These are phyloP conservation scores for Acipenser transmontanus DNA, from an alignment of 2,797 vertebrate species.

Conservation along the genomic window DNA sequence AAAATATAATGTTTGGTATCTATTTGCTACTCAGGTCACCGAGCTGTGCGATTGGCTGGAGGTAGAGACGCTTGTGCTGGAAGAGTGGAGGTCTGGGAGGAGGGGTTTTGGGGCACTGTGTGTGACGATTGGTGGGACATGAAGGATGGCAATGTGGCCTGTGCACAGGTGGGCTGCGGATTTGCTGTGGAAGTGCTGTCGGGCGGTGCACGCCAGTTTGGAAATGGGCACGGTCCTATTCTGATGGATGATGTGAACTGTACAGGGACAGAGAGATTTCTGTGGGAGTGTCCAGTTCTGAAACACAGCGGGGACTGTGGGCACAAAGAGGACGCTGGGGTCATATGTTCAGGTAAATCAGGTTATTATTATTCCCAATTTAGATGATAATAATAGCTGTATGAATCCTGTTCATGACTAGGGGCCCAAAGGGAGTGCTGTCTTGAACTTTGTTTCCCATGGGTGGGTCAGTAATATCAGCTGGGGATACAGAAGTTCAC, in stretches of 20 bases:
- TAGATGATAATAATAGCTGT: no score
- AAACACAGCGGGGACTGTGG: conserved; percentile 44
- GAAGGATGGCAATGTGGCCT: conserved; percentile 45
- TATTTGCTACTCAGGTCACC: conserved; percentile 30
- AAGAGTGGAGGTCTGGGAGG: conserved; percentile 54
- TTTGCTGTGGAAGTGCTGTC: conserved; percentile 45
- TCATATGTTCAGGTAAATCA: conserved; percentile 56
- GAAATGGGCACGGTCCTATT: conserved; percentile 42
- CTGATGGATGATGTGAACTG: conserved; percentile 57
- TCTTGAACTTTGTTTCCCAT: background rate
- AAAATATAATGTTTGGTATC: no score
- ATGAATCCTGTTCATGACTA: no score
- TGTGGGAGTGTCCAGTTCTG: conserved; percentile 46
- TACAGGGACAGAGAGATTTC: conserved; percentile 45
- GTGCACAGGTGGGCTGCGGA: conserved; percentile 55
- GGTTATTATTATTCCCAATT: background rate
- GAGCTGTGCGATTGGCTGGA: conserved; percentile 26
- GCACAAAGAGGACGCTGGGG: conserved; percentile 62
- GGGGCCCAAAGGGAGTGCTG: conserved; percentile 18
- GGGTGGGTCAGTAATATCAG: conserved; percentile 5
- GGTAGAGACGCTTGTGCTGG: conserved; percentile 42
- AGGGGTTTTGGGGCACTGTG: conserved; percentile 47
- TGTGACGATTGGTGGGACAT: conserved; percentile 59
- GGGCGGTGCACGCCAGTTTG: conserved; percentile 35
- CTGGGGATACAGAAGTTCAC: no score